Percentiles rank a stretch among this genome's conserved stretches.
These are phyloP conservation scores for Drosophila kepulauana DNA, from an alignment of 1,140 invertebrate genomes.

Conservation along the genomic window DNA sequence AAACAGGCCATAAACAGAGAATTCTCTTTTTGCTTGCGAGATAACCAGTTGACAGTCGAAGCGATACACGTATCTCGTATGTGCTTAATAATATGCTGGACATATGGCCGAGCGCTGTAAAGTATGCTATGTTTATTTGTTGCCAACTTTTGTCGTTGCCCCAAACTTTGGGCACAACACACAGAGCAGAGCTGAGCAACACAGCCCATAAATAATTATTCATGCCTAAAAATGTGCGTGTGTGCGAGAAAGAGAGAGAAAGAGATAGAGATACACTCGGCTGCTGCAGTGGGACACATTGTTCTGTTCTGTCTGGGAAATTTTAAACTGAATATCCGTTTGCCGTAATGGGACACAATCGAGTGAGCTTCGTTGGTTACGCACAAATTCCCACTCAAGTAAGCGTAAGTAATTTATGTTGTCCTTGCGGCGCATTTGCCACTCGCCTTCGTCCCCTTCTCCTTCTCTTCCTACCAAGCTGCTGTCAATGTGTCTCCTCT, in stretches of 20 bases:
- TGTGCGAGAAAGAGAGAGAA: neutral
- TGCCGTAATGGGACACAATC: conserved; percentile 82
- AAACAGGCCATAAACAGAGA: conserved; percentile 11
- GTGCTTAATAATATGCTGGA: conserved; percentile 64
- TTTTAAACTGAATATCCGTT: conserved; percentile 82
- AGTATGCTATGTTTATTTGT: conserved; percentile 65
- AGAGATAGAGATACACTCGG: too few relatives aligned
- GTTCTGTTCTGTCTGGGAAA: conserved; percentile 58
- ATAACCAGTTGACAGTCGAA: conserved; percentile 37
- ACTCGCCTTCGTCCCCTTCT: neutral
- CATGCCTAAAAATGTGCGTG: conserved; percentile 66
- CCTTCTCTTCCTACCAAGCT: neutral
- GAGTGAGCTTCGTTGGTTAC: conserved; percentile 83
- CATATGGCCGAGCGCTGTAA: conserved; percentile 55
- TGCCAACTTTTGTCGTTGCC: conserved; percentile 57
- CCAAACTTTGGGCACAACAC: conserved; percentile 16
- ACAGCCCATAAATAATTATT: conserved; percentile 76
- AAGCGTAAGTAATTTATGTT: conserved; percentile 85
- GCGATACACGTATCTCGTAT: conserved; percentile 8
- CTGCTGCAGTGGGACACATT: conserved; percentile 28
- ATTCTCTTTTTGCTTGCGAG: neutral
- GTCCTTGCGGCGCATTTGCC: conserved; percentile 78
- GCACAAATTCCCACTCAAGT: conserved; percentile 85
- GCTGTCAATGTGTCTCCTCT: conserved; percentile 19
- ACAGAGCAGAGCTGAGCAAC: neutral